Percentiles rank a stretch among this genome's conserved stretches.
Evolutionary conservation across 2,113 vertebrate species (phyloP).

Genomic region (Fregetta grallaria): DNA sequence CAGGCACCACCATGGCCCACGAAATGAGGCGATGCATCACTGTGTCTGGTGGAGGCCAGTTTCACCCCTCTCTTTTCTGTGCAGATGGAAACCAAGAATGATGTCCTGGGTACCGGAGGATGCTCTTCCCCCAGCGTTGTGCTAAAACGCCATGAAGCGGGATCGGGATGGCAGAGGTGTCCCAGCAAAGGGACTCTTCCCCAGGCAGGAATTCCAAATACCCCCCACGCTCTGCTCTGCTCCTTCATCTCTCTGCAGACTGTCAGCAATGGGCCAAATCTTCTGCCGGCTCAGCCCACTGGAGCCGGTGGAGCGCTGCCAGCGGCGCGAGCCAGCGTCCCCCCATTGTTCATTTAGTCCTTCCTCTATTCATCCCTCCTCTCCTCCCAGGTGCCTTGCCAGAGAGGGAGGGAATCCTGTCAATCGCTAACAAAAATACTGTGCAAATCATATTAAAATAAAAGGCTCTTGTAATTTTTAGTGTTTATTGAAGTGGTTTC

Average conservation of each 20-base stretch:
- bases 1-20: neutral
- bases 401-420: slow-evolving; percentile 60
- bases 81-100: neutral
- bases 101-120: neutral
- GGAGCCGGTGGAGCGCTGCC: neutral
- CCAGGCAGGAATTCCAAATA: neutral
- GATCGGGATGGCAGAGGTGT: rapidly evolving
- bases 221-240: neutral
- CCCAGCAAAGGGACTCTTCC: neutral
- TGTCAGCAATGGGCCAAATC: neutral
- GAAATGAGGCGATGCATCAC: rapidly evolving
- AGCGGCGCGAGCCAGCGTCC: neutral
- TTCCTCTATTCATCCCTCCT: slow-evolving; percentile 11
- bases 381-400: slow-evolving; percentile 44
- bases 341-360: neutral
- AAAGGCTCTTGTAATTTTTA: slow-evolving; percentile 50
- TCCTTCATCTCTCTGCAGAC: neutral
- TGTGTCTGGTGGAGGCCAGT: neutral
- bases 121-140: rapidly evolving
- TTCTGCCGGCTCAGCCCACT: neutral
- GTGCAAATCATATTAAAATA: slow-evolving; percentile 56
- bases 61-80: neutral
- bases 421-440: slow-evolving; percentile 40
- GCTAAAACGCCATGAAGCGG: rapidly evolving
- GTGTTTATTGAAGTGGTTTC: slow-evolving; percentile 55